A percentile compares a stretch with the other conserved stretches of the same genome.
These are phyloP conservation scores for Ovis canadensis DNA, from an alignment of 2,113 vertebrate species.

Conservation along the genomic window DNA sequence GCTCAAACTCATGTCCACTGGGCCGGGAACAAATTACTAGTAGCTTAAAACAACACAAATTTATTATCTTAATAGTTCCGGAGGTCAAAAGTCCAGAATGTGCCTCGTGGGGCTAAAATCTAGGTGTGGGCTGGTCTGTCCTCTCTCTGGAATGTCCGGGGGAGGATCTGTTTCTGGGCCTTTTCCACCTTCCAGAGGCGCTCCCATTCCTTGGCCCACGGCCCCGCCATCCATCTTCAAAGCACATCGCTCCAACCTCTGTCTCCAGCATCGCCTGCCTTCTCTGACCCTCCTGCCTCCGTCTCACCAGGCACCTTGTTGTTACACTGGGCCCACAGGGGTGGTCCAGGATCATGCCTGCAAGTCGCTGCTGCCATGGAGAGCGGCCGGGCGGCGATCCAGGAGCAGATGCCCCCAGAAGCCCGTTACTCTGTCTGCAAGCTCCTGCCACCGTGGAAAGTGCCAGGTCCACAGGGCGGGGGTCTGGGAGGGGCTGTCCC, in stretches of 20 bases:
- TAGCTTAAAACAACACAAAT: background rate
- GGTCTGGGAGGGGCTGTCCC: background rate
- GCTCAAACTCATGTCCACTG: background rate
- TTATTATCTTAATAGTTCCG: background rate
- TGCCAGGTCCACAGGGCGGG: rapidly evolving
- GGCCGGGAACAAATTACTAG: background rate
- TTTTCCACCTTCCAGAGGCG: background rate
- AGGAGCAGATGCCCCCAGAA: background rate
- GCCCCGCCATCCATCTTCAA: background rate
- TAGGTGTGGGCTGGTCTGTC: background rate
- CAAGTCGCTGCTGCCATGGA: background rate
- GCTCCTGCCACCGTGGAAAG: rapidly evolving
- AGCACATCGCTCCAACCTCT: rapidly evolving
- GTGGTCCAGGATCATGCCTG: background rate
- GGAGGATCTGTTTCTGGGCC: background rate
- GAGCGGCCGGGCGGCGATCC: rapidly evolving
- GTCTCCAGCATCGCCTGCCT: rapidly evolving
- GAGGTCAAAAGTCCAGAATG: background rate
- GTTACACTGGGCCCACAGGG: background rate
- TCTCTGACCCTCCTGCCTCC: background rate
- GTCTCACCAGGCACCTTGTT: background rate
- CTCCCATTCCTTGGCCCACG: rapidly evolving
- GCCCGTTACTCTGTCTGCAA: rapidly evolving
- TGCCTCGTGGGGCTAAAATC: background rate
- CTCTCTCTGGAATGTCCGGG: background rate